Evolutionary conservation across 2,797 vertebrate species (phyloP).

Genomic region (Takifugu rubripes): DNA sequence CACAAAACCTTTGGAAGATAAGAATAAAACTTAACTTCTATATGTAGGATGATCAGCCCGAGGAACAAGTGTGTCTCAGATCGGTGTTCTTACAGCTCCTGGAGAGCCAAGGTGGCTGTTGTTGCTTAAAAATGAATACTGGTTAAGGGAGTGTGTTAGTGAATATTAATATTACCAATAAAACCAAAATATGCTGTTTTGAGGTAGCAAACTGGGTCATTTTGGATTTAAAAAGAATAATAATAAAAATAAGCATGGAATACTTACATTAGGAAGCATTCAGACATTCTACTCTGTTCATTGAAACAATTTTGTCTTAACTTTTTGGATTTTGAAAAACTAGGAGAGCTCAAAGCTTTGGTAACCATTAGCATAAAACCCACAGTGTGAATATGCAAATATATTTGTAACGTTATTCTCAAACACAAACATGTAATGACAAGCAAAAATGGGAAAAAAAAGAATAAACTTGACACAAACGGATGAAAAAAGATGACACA

Average conservation of each 20-base stretch:
- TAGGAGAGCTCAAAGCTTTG: constrained; percentile 46
- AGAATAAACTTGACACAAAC: constrained; percentile 32
- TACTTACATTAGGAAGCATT: neutral
- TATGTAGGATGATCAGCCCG: constrained; percentile 16
- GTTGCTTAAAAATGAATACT: constrained; percentile 31
- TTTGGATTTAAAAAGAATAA: neutral
- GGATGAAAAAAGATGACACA: constrained; percentile 19
- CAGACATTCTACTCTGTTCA: constrained; percentile 27
- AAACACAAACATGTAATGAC: constrained; percentile 3
- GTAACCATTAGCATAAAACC: constrained; percentile 20
- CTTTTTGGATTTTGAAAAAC: constrained; percentile 7
- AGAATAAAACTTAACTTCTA: constrained; percentile 14
- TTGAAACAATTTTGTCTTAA: constrained; percentile 27
- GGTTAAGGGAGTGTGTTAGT: constrained; percentile 3
- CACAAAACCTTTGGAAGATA: constrained; percentile 11
- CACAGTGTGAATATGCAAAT: constrained; percentile 38
- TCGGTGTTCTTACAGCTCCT: constrained; percentile 29
- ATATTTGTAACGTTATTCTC: neutral
- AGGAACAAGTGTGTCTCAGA: constrained; percentile 26
- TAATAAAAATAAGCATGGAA: neutral
- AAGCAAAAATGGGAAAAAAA: constrained; percentile 32
- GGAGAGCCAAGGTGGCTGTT: constrained; percentile 25
- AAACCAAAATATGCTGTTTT: constrained; percentile 28
- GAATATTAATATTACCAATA: constrained; percentile 2
- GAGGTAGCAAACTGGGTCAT: constrained; percentile 59